Base-by-base conservation (phyloP, 2,888 invertebrate species). In the Dynastes grantii region DNA sequence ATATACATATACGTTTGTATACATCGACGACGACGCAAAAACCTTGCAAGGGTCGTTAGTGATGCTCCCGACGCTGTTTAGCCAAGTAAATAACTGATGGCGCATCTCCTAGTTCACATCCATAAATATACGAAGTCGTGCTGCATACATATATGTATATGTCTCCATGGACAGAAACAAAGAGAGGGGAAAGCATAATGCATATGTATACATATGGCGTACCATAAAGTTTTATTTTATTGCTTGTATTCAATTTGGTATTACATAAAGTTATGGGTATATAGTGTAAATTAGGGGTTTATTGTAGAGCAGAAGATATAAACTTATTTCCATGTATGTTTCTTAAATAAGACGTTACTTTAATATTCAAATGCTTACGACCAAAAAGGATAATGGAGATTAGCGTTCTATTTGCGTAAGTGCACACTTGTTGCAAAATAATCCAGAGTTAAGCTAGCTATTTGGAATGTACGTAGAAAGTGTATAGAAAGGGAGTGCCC, bases 1-100 rank as follows among this genome's bases (percentile, higher is more conserved):
- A 16, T 2, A 16, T 58, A 58, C 22, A 58, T 55, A 71, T 58
- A 16, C 13, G 16, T 37, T 58, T 55, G 58, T 11, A 40, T 40
- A 58, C 22, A 55, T 11, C 68, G 49, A 51, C 49, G 49, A 27
- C 65, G 45, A 73, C 75, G 79, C 79, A 79, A 77, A 49, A 77
- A 79, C 79, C 76, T 80, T 81, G 78, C 78, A 80, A 80, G 78
- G 80, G 77, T 81, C 80, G 80, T 82, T 80, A 81, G 81, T 79
- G 79, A 80, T 78, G 81, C 78, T 79, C 80, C 78, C 78, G 77
- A 77, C 79, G 68, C 68, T 68, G 27, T 68, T 68, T 68, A 68
- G 78, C 79, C 80, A 80, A 81, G 81, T 82, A 81, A 80, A 80
- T 82, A 82, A 82, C 80, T 82, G 80, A 82, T 80, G 79, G 79